These are phyloP conservation scores for Toxotes chatareus DNA, from an alignment of 2,113 vertebrate genomes.

Conservation along the genomic window DNA sequence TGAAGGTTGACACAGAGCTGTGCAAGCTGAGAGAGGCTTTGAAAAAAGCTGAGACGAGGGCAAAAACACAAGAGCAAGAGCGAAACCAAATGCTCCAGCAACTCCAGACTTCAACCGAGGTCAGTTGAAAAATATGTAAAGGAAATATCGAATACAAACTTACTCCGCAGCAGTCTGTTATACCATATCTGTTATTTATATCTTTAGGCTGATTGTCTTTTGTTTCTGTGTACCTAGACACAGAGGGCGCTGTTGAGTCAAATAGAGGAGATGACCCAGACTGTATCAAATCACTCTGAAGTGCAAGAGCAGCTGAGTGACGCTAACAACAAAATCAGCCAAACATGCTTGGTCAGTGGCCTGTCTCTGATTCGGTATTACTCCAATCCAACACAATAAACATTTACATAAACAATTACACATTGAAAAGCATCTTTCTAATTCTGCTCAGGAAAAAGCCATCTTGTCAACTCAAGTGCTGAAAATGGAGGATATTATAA, in stretches of 20 bases:
- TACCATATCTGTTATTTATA: not conserved
- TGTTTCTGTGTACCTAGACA: slow-evolving; percentile 49
- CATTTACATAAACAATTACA: not conserved
- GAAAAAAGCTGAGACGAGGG: slow-evolving; percentile 67
- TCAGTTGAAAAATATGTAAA: slow-evolving; percentile 28
- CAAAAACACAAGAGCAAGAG: slow-evolving; percentile 70
- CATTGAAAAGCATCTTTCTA: not conserved
- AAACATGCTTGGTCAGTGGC: slow-evolving; percentile 77
- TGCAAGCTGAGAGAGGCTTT: slow-evolving; percentile 70
- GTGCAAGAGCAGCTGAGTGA: slow-evolving; percentile 78
- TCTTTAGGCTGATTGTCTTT: not conserved
- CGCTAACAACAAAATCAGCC: slow-evolving; percentile 74
- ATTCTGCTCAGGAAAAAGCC: slow-evolving; percentile 80
- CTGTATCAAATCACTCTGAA: slow-evolving; percentile 53
- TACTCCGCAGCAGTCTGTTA: not conserved
- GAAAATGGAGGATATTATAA: slow-evolving; percentile 77
- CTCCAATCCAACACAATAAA: no score
- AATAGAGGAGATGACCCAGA: slow-evolving; percentile 73
- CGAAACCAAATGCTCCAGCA: slow-evolving; percentile 66
- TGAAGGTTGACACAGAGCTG: slow-evolving; percentile 66
- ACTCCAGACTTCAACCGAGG: slow-evolving; percentile 67
- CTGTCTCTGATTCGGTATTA: not conserved
- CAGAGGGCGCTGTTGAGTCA: slow-evolving; percentile 68
- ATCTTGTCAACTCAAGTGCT: slow-evolving; percentile 77
- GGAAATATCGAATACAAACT: not conserved